Conservation (phyloP, 2,888 invertebrate genomes). For the Cephus pulcher region DNA sequence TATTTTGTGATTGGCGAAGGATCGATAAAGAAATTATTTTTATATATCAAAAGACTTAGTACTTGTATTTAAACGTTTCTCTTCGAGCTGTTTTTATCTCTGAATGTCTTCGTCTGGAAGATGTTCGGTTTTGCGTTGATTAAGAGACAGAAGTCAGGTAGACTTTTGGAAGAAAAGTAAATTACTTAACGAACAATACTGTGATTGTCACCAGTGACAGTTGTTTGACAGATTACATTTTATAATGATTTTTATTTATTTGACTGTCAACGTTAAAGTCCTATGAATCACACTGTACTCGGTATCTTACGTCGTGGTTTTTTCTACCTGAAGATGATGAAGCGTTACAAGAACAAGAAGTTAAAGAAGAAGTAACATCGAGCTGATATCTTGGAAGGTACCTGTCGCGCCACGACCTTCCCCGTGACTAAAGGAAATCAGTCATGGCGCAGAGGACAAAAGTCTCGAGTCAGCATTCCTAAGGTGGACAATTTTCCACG, state of each 20-base stretch:
- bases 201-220: not conserved
- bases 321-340: not conserved
- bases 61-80: not conserved
- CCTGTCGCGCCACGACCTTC: conserved; percentile 43
- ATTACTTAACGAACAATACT: not conserved
- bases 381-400: conserved; percentile 29
- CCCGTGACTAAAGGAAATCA: conserved; percentile 45
- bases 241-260: not conserved
- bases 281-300: not conserved
- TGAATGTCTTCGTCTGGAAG: not conserved
- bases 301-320: not conserved
- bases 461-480: not conserved
- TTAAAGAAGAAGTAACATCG: conserved; percentile 13
- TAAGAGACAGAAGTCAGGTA: not conserved
- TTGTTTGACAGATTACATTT: not conserved
- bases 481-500: not conserved
- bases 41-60: not conserved
- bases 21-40: not conserved
- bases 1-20: not conserved
- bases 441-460: conserved; percentile 11
- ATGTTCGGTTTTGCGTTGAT: rapidly evolving
- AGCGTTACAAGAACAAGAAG: conserved; percentile 1
- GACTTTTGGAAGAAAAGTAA: not conserved
- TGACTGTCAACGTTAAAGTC: not conserved
- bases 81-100: not conserved